Conservation (phyloP, 2,888 invertebrate genomes). For the Silvanus unidentatus region DNA sequence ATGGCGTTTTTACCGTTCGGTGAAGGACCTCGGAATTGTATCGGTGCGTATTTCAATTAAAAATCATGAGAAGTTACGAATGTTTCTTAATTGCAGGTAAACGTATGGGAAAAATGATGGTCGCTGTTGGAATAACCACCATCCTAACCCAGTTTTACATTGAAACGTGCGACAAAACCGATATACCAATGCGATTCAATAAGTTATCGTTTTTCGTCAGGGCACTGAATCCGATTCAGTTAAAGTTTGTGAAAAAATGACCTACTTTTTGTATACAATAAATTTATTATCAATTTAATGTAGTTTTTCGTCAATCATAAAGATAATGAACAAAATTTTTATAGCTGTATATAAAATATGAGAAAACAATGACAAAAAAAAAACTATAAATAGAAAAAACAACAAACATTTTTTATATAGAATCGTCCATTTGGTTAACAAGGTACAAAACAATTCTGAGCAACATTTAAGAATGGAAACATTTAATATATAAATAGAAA, state of each 20-base stretch:
- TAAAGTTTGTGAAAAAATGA: not conserved
- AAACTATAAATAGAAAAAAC: not conserved
- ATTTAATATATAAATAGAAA: too few species aligned
- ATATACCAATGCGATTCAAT: conserved; percentile 2
- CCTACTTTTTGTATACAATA: conserved; percentile 5
- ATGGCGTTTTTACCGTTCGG: conserved; percentile 1
- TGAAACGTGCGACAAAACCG: not conserved
- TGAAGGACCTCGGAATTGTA: conserved; percentile 4
- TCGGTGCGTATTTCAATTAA: conserved; percentile 4
- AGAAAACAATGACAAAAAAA: conserved; percentile 1
- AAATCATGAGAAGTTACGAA: not conserved
- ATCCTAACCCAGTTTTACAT: conserved; percentile 5
- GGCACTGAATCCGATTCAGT: not conserved
- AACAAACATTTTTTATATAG: conserved; percentile 1
- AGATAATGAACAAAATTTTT: conserved; percentile 4
- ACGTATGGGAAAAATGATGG: conserved; percentile 11
- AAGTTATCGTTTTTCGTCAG: not conserved
- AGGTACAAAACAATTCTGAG: conserved; percentile 6
- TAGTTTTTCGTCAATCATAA: conserved; percentile 1
- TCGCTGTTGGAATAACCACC: conserved; percentile 9
- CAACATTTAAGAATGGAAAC: conserved; percentile 4
- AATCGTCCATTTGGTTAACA: not conserved
- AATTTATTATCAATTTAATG: conserved; percentile 6
- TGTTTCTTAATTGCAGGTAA: conserved; percentile 11
- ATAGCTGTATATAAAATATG: conserved; percentile 6